Evolutionary conservation across 2,888 invertebrate species (phyloP).

Genomic region (Apodemia hepburni): DNA sequence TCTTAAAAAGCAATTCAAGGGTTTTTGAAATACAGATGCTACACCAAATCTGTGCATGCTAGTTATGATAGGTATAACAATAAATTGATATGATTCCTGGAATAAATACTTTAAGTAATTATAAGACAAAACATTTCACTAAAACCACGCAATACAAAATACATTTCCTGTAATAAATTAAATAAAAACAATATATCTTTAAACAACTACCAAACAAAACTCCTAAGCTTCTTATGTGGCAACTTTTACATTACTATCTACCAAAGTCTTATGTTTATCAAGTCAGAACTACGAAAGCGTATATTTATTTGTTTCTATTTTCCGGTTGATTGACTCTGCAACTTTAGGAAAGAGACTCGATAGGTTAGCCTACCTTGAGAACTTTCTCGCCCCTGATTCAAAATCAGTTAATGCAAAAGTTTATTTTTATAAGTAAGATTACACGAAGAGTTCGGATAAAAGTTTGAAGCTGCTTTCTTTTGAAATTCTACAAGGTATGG

Average conservation of each 20-base stretch:
- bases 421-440: constrained; percentile 82
- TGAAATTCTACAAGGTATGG: constrained; percentile 72
- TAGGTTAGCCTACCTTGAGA: constrained; percentile 61
- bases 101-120: no score
- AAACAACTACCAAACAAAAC: constrained; percentile 35
- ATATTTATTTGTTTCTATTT: constrained; percentile 77
- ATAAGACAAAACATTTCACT: no score
- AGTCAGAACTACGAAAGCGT: constrained; percentile 73
- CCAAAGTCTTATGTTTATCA: constrained; percentile 48
- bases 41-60: no score
- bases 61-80: no score
- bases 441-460: constrained; percentile 69
- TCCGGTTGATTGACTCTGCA: constrained; percentile 67
- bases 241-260: constrained; percentile 30
- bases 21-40: no score
- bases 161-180: constrained; percentile 1
- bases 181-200: not conserved
- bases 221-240: constrained; percentile 51
- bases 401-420: constrained; percentile 81
- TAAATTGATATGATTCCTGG: no score
- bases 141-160: not conserved
- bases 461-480: constrained; percentile 72
- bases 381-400: constrained; percentile 68
- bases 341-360: constrained; percentile 52
- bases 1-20: no score